These are phyloP conservation scores for Marmota flaviventris DNA, from an alignment of 2,113 vertebrate species.

Conservation along the genomic window DNA sequence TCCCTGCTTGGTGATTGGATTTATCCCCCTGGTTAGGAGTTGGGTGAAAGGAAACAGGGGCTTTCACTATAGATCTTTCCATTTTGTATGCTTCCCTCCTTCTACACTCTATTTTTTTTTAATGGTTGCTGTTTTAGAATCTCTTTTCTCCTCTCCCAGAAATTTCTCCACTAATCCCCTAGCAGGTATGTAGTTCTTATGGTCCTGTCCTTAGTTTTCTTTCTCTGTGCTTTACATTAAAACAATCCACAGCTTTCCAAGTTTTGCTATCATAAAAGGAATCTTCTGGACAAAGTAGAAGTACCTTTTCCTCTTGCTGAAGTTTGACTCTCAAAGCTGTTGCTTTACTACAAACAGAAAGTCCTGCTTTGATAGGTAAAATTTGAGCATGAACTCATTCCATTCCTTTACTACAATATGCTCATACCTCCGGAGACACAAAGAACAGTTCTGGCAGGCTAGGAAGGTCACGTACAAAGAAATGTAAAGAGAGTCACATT, in stretches of 20 bases:
- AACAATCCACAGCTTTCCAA: background rate
- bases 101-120: background rate
- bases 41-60: background rate
- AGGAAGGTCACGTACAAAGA: background rate
- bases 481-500: background rate
- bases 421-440: background rate
- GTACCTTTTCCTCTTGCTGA: background rate
- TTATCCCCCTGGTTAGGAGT: background rate
- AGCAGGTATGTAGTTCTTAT: background rate
- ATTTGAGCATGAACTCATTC: background rate
- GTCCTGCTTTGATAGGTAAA: background rate
- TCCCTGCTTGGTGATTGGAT: background rate
- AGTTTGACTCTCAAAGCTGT: background rate
- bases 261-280: background rate
- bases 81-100: background rate
- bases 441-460: background rate
- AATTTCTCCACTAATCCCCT: background rate
- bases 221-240: background rate
- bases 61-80: background rate
- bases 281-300: background rate
- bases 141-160: background rate
- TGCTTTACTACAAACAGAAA: background rate
- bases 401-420: background rate
- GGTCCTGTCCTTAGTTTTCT: background rate
- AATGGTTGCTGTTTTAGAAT: background rate